Evolutionary conservation across 1,140 invertebrate species (phyloP).

Genomic region (Rhagoletis pomonella): DNA sequence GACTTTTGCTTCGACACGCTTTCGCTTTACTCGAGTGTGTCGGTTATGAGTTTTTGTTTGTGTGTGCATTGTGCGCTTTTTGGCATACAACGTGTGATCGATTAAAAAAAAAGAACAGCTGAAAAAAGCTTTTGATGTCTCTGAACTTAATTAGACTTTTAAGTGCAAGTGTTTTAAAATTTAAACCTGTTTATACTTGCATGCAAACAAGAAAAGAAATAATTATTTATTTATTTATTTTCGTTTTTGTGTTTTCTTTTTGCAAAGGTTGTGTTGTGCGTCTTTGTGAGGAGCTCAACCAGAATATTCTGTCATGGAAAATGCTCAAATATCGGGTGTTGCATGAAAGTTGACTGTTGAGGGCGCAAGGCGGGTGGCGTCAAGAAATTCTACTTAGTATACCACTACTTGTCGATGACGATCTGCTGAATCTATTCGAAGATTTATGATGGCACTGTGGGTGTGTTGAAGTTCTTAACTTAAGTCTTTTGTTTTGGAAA

Average conservation of each 20-base stretch:
- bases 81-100: too few relatives aligned
- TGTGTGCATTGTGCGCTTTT: too few relatives aligned
- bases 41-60: too few relatives aligned
- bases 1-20: neutral
- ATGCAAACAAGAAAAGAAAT: too few relatives aligned
- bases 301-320: slow-evolving; percentile 49
- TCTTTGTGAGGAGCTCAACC: slow-evolving; percentile 40
- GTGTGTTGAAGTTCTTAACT: slow-evolving; percentile 17
- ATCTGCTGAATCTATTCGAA: slow-evolving; percentile 29
- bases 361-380: neutral
- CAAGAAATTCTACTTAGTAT: neutral
- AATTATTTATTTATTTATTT: too few relatives aligned
- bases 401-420: neutral
- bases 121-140: neutral
- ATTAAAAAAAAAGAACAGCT: too few relatives aligned
- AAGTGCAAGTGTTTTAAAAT: too few relatives aligned
- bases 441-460: neutral
- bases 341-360: slow-evolving; percentile 2
- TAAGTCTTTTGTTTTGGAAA: neutral
- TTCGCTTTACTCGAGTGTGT: too few relatives aligned
- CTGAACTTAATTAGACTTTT: neutral
- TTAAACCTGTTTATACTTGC: too few relatives aligned
- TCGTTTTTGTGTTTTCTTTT: neutral
- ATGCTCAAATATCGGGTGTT: slow-evolving; percentile 51
- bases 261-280: slow-evolving; percentile 53